phyloP scores from a whole-genome alignment of 2,113 vertebrate species.

The Hippocampus mohnikei region DNA sequence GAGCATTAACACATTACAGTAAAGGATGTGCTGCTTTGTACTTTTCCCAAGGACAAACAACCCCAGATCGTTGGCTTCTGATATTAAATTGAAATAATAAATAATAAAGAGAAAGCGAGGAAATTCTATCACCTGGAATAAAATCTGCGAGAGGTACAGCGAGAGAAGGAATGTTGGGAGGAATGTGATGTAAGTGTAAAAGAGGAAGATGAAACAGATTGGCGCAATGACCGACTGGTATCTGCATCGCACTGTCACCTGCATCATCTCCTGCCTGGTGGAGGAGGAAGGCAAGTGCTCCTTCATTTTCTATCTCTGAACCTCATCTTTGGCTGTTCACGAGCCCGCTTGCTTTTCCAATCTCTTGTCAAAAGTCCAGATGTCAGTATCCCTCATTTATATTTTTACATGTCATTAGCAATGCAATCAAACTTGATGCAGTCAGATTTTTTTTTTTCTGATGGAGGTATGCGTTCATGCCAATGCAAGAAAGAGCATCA shows the following conservation, averaged over 20 bases:
- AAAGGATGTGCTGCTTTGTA: not conserved
- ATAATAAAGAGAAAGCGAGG: too few relatives aligned
- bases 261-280: constrained; percentile 43
- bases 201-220: constrained; percentile 31
- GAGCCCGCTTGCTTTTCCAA: constrained; percentile 73
- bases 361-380: constrained; percentile 67
- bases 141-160: constrained; percentile 23
- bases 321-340: constrained; percentile 67
- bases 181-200: constrained; percentile 3
- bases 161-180: constrained; percentile 11
- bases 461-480: not conserved
- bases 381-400: constrained; percentile 71
- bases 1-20: not conserved
- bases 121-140: constrained; percentile 12
- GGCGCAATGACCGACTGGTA: constrained; percentile 54
- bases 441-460: not conserved
- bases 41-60: not conserved
- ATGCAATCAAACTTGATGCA: constrained; percentile 65
- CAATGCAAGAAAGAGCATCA: constrained; percentile 13
- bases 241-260: constrained; percentile 60
- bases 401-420: constrained; percentile 76
- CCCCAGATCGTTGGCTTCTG: not conserved
- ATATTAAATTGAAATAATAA: not conserved
- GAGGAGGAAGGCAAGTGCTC: constrained; percentile 41
- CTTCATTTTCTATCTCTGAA: constrained; percentile 58